These are phyloP conservation scores for Blastobasis adustella DNA, from an alignment of 2,888 invertebrate species.

Conservation along the genomic window DNA sequence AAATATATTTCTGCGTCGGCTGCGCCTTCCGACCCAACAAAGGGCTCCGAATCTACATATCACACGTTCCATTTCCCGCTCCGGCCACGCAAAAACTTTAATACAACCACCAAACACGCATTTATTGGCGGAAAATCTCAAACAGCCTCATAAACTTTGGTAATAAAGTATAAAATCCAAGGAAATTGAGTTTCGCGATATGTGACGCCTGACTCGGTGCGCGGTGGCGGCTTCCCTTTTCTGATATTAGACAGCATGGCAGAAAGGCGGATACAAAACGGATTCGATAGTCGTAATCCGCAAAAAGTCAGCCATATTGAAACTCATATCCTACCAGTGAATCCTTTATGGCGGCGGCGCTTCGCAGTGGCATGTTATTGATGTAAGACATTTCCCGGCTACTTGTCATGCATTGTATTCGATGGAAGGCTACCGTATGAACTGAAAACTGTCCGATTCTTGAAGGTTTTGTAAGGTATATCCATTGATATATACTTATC, in stretches of 20 bases:
- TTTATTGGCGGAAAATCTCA: conserved; percentile 1
- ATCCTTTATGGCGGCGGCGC: conserved; percentile 12
- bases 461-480: too few species aligned
- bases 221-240: conserved; percentile 11
- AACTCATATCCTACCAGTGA: conserved; percentile 14
- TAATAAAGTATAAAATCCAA: conserved; percentile 10
- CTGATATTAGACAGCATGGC: conserved; percentile 26
- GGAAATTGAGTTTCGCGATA: conserved; percentile 5
- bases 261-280: conserved; percentile 19
- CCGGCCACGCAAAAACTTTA: conserved; percentile 28
- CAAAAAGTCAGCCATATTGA: conserved; percentile 24
- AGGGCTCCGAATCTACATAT: conserved; percentile 43
- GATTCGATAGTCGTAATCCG: conserved; percentile 23
- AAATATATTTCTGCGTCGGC: too few species aligned
- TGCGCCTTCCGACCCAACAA: not conserved
- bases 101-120: conserved; percentile 11
- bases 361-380: not conserved
- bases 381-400: too few species aligned
- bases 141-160: conserved; percentile 2
- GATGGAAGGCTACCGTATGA: too few species aligned
- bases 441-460: too few species aligned
- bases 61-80: conserved; percentile 50
- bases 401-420: too few species aligned
- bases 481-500: too few species aligned
- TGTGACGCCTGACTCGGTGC: not conserved